Evolutionary conservation across 2,797 vertebrate species (phyloP), one percentile per base, ranked within the genome.

Genomic region (Microctenopoma stevenorrisi): DNA sequence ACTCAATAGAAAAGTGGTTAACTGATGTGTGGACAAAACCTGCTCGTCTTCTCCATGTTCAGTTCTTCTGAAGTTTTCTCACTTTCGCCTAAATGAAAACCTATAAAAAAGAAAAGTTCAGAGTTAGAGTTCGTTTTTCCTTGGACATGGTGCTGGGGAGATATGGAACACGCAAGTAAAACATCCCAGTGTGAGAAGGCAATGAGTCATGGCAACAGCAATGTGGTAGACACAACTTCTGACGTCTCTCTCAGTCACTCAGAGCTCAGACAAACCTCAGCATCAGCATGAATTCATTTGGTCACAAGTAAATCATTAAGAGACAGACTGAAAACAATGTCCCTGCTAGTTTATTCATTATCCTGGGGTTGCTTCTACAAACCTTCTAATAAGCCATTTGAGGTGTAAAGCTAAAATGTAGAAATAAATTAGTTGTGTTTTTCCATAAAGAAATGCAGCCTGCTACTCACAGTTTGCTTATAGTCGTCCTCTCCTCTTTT

Each of bases 381-480:
- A 26, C 30, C 14, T 12, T 57, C 64, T 47, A 47, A 40, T 76
- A 69, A 65, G 33, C 38, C 26, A 63, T 74, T 64, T 40, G 54
- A 68, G 52, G 72, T 79, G 51, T 2, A 16, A 14, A 6, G 51
- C 26, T 55, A 18, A 30, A 50, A 58, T 3, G 10, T 35, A 33
- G 4, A 65, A 49, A 53, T 37, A 68, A 40, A 56, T 33, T 13
- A 28, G 40, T 60, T 18, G 2, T 1, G 0, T 30, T 30, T 30
- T 30, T 30, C 28, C 28, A 30, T 30, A 30, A 4, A 30, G 3
- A 4, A 30, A 47, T 1, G 5, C 2, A 68, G 26, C 2, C 30
- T 14, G 35, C 10, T 42, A 95, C 97, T 96, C 81, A 98, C 97
- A 98, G 91, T 79, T 95, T 93, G 78, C 88, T 86, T 84, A 98